Evolutionary conservation across 1,140 invertebrate genomes (phyloP).

Genomic region (Contarinia nasturtii): DNA sequence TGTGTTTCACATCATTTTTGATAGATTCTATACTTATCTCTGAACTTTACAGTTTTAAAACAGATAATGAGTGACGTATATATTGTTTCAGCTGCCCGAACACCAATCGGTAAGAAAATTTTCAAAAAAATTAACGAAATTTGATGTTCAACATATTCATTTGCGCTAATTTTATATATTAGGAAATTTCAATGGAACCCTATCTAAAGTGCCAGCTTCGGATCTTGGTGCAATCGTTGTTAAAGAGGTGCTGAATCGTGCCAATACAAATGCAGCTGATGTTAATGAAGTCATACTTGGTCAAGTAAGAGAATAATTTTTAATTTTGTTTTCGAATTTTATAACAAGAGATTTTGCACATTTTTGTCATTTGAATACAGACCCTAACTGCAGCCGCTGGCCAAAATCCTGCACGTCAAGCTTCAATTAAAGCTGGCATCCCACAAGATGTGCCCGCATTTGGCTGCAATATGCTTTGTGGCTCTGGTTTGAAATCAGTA

Average conservation of each 20-base stretch:
- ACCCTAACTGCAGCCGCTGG: conserved; percentile 50
- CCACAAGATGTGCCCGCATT: conserved; percentile 50
- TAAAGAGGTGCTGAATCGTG: conserved; percentile 44
- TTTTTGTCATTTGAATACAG: no score
- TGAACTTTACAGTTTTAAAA: no score
- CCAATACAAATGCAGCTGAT: conserved; percentile 37
- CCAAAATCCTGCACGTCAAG: conserved; percentile 73
- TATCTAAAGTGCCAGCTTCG: conserved; percentile 45
- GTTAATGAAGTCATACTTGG: conserved; percentile 75
- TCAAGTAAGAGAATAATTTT: conserved; percentile 36
- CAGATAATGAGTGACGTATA: conserved; percentile 10
- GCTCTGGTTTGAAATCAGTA: conserved; percentile 63
- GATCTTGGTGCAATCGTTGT: conserved; percentile 61
- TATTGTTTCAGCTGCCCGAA: conserved; percentile 24
- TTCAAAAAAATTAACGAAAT: no score
- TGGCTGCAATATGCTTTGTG: conserved; percentile 73
- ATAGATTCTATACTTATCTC: no score
- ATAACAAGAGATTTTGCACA: no score
- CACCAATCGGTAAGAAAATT: conserved; percentile 23
- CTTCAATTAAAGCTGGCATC: conserved; percentile 56
- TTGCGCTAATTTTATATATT: conserved; percentile 4
- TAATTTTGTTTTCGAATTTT: no score
- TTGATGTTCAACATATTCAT: not conserved
- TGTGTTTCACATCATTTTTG: no score
- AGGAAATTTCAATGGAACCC: conserved; percentile 51